Evolutionary conservation across 2,113 vertebrate species (phyloP).

Genomic region (Chunga burmeisteri): DNA sequence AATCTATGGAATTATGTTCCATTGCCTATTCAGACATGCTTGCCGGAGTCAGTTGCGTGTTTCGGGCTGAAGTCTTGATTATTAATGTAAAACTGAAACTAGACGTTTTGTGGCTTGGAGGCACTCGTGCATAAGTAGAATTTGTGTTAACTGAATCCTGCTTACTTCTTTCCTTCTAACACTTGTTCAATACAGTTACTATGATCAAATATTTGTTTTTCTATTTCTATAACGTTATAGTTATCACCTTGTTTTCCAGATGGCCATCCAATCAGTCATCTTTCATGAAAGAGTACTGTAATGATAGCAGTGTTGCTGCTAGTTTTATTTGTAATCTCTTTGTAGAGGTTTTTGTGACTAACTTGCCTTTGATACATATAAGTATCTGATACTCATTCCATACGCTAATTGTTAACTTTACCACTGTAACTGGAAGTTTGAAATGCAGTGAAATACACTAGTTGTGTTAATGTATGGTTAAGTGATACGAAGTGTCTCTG

Average conservation of each 20-base stretch:
- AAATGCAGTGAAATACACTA: background rate
- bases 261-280: slow-evolving; percentile 19
- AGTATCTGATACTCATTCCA: slow-evolving; percentile 26
- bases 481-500: background rate
- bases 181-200: background rate
- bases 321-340: background rate
- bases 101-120: background rate
- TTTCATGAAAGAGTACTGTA: background rate
- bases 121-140: background rate
- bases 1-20: background rate
- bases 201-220: background rate
- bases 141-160: background rate
- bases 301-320: background rate
- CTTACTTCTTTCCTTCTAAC: background rate
- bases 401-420: background rate
- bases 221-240: background rate
- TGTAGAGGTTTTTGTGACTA: slow-evolving; percentile 9
- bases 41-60: background rate
- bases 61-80: background rate
- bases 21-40: background rate
- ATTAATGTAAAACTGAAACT: background rate
- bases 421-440: slow-evolving; percentile 6
- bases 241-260: slow-evolving; percentile 18
- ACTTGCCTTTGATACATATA: background rate
- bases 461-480: background rate